These are phyloP conservation scores for Esperia sulphurella DNA, from an alignment of 2,888 invertebrate species.

Conservation along the genomic window DNA sequence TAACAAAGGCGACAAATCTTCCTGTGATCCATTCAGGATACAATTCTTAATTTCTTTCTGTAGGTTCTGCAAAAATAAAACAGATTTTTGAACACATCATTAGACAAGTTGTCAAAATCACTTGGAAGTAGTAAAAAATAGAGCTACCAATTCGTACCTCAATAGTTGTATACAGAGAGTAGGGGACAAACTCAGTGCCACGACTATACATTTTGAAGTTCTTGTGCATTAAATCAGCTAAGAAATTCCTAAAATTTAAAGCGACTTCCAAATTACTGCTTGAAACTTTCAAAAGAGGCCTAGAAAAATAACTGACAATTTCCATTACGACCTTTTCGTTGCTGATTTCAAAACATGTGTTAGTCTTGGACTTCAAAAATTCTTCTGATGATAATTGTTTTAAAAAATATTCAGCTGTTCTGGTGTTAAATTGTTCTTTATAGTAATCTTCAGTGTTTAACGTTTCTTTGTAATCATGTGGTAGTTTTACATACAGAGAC, in stretches of 20 bases:
- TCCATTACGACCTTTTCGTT: constrained; percentile 35
- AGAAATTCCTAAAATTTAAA: constrained; percentile 46
- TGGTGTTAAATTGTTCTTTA: constrained; percentile 23
- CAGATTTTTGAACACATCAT: neutral
- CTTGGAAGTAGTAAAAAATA: neutral
- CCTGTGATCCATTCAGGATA: constrained; percentile 17
- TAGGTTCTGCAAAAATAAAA: constrained; percentile 42
- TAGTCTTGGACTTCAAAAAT: constrained; percentile 41
- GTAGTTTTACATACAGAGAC: constrained; percentile 46
- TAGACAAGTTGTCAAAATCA: too few species aligned
- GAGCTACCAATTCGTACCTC: constrained; percentile 34
- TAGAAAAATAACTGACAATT: constrained; percentile 40
- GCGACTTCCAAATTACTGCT: constrained; percentile 36
- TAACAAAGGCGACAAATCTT: constrained; percentile 28
- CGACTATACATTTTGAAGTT: constrained; percentile 22
- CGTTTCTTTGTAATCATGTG: constrained; percentile 33
- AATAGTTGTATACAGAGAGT: constrained; percentile 40
- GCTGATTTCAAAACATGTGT: constrained; percentile 34
- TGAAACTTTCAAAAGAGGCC: constrained; percentile 37
- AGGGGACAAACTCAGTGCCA: constrained; percentile 34
- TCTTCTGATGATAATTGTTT: constrained; percentile 38
- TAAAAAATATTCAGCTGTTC: constrained; percentile 31
- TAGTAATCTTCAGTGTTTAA: constrained; percentile 28
- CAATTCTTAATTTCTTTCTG: constrained; percentile 35
- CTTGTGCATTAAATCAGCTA: constrained; percentile 41